phyloP scores from a whole-genome alignment of 2,797 vertebrate species.

The Myoxocephalus aenaeus region DNA sequence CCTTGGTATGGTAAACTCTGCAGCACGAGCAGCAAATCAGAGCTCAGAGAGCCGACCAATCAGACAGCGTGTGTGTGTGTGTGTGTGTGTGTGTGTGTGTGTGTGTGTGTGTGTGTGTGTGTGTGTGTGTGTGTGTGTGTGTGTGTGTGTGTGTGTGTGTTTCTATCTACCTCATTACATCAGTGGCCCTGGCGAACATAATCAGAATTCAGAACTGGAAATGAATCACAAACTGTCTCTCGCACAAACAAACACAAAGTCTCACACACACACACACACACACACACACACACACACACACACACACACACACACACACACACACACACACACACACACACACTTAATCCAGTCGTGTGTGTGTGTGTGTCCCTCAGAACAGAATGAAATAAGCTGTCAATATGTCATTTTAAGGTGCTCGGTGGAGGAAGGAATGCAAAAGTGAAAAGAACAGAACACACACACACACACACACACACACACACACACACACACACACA shows the following conservation, averaged over 20 bases:
- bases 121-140: background rate
- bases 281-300: background rate
- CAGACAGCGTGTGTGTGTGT: constrained; percentile 23
- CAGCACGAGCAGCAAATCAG: constrained; percentile 7
- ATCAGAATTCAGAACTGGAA: constrained; percentile 43
- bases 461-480: background rate
- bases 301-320: background rate
- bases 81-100: background rate
- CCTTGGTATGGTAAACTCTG: constrained; percentile 11
- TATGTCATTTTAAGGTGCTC: constrained; percentile 44
- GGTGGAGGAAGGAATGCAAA: constrained; percentile 21
- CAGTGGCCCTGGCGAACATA: constrained; percentile 15
- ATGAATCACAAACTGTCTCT: constrained; percentile 29
- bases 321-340: background rate
- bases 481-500: background rate
- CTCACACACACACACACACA: background rate
- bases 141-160: background rate
- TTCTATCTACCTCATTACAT: background rate
- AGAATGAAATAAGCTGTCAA: constrained; percentile 39
- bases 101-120: background rate
- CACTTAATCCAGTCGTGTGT: background rate
- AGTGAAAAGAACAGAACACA: constrained; percentile 13
- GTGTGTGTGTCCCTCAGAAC: constrained; percentile 9
- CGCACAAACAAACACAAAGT: background rate
- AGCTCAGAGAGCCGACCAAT: constrained; percentile 24